These are phyloP conservation scores for Glyptemys insculpta DNA, from an alignment of 2,797 vertebrate species.

Conservation along the genomic window DNA sequence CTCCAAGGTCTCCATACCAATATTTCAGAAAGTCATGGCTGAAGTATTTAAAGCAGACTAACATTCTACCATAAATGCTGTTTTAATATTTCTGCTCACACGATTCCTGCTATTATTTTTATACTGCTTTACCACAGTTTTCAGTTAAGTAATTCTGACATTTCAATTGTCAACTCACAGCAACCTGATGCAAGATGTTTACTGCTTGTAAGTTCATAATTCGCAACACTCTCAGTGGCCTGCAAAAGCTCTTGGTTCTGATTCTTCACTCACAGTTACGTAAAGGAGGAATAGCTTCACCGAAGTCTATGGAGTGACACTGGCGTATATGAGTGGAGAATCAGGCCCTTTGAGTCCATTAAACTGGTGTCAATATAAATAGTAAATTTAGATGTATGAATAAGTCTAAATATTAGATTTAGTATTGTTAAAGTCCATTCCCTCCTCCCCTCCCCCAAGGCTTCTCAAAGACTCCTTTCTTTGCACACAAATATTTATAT, in stretches of 20 bases:
- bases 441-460: no score
- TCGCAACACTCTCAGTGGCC: neutral
- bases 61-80: neutral
- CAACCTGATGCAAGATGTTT: neutral
- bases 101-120: neutral
- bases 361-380: neutral
- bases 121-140: neutral
- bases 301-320: neutral
- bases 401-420: neutral
- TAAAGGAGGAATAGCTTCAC: accelerated
- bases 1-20: no score
- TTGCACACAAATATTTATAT: neutral
- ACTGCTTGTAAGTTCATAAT: neutral
- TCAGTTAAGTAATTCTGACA: neutral
- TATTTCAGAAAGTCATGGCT: neutral
- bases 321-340: neutral
- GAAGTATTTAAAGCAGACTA: neutral
- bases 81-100: neutral
- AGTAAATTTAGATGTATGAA: no score
- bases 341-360: neutral
- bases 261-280: neutral
- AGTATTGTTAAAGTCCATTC: neutral
- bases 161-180: neutral
- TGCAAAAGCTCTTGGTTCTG: neutral
- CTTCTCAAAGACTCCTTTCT: neutral